These are phyloP conservation scores for Eupithecia inturbata DNA, from an alignment of 2,888 invertebrate species.

Conservation along the genomic window DNA sequence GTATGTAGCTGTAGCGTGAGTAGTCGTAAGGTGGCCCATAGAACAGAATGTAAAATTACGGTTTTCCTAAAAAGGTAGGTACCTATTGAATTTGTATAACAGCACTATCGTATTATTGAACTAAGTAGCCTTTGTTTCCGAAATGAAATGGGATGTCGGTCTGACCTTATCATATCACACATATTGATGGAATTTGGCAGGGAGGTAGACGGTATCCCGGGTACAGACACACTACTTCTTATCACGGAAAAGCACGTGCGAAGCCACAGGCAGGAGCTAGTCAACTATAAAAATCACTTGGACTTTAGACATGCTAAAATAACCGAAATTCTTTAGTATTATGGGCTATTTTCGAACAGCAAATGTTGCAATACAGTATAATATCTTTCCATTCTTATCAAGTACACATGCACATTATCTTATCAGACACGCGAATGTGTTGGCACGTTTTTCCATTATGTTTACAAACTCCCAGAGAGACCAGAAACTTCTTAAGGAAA, in stretches of 20 bases:
- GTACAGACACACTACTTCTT: neutral
- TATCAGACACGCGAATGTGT: constrained; percentile 6
- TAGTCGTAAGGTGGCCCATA: too few species aligned
- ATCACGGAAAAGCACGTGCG: neutral
- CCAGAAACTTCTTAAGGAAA: neutral
- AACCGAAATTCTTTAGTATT: neutral
- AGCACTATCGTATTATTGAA: too few species aligned
- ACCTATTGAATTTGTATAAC: too few species aligned
- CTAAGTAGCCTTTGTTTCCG: too few species aligned
- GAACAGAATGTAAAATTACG: too few species aligned
- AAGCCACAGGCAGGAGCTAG: neutral
- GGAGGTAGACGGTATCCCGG: neutral
- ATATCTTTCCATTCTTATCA: constrained; percentile 16
- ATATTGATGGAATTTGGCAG: neutral
- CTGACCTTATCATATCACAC: too few species aligned
- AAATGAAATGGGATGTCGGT: too few species aligned
- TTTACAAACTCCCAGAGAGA: neutral
- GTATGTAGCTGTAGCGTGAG: too few species aligned
- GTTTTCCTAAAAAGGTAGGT: too few species aligned
- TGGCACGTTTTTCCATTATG: constrained; percentile 3
- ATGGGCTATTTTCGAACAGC: constrained; percentile 7
- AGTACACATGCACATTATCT: constrained; percentile 18
- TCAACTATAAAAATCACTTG: neutral
- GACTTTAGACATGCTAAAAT: neutral
- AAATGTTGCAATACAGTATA: neutral